Evolutionary conservation across 2,888 invertebrate genomes (phyloP).

Genomic region (Lycaena phlaeas): DNA sequence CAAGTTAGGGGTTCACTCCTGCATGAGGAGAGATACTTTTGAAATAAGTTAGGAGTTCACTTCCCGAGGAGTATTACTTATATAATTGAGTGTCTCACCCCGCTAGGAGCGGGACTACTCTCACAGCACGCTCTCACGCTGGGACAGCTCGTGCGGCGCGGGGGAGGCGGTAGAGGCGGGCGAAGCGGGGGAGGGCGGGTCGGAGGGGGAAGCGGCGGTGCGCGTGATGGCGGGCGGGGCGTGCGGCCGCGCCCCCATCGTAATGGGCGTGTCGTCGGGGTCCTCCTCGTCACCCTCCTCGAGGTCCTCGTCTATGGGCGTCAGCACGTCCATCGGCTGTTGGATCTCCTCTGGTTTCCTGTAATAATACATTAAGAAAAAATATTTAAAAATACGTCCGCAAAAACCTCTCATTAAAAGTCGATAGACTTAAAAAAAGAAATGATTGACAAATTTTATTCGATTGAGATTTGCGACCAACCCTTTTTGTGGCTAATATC

Average conservation of each 20-base stretch:
- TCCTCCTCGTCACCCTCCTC: slow-evolving; percentile 83
- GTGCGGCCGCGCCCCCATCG: slow-evolving; percentile 72
- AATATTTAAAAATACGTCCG: too few species aligned
- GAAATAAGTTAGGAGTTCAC: too few species aligned
- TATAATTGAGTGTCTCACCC: too few species aligned
- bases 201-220: slow-evolving; percentile 80
- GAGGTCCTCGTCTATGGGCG: slow-evolving; percentile 85
- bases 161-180: slow-evolving; percentile 21
- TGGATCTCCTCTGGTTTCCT: slow-evolving; percentile 74
- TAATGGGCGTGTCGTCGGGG: slow-evolving; percentile 78
- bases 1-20: too few species aligned
- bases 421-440: too few species aligned
- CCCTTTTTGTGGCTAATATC: too few species aligned
- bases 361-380: too few species aligned
- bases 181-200: slow-evolving; percentile 46
- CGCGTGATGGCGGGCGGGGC: slow-evolving; percentile 83
- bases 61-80: background rate
- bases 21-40: too few species aligned
- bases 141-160: slow-evolving; percentile 48
- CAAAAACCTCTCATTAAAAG: too few species aligned
- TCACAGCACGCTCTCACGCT: slow-evolving; percentile 82
- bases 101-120: background rate
- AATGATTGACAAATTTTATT: too few species aligned
- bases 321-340: slow-evolving; percentile 79
- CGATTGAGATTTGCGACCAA: too few species aligned